phyloP scores from a whole-genome alignment of 1,140 invertebrate genomes.

The Trinorchestia longiramus region DNA sequence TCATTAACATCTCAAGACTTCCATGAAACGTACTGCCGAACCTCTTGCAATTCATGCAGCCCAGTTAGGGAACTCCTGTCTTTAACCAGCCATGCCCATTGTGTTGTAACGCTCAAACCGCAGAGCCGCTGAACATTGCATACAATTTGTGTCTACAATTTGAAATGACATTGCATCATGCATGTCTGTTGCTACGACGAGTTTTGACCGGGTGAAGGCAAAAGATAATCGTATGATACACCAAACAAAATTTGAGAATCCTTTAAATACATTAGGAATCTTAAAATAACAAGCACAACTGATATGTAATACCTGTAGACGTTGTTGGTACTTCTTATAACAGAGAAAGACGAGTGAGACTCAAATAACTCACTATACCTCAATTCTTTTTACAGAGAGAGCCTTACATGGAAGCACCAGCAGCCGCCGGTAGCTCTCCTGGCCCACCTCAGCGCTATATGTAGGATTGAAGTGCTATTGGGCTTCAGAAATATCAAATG shows the following conservation, averaged over 20 bases:
- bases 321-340: background rate
- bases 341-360: background rate
- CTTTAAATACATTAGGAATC: background rate
- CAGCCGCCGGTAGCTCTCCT: no score
- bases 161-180: background rate
- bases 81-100: background rate
- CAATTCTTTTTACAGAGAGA: background rate
- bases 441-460: background rate
- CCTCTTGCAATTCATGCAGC: no score
- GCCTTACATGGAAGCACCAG: background rate
- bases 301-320: background rate
- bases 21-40: no score
- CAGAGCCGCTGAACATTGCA: background rate
- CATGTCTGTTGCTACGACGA: background rate
- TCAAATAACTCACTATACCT: background rate
- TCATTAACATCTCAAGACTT: no score
- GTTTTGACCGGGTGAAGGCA: background rate
- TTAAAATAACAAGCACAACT: background rate
- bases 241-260: background rate
- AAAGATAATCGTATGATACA: background rate
- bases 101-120: background rate
- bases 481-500: background rate
- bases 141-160: background rate
- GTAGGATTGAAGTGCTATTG: background rate
- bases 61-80: no score